Conservation (phyloP, 92 coral and sea anemone genomes). For the Epizoanthus illoricatus region DNA sequence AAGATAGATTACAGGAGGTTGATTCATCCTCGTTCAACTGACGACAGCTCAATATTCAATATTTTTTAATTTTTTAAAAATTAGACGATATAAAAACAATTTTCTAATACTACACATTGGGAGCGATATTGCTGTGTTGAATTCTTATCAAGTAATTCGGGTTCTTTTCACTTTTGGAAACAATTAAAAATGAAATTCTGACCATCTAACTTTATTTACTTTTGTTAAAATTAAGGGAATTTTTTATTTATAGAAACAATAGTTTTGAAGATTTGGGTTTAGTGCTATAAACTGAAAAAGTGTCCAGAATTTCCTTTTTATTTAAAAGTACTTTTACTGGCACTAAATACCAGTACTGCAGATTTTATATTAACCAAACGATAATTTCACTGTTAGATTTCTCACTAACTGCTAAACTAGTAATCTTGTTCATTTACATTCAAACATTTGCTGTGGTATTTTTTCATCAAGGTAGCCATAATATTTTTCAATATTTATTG, state of each 20-base stretch:
- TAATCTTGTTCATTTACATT: neutral
- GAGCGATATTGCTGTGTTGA: too few relatives aligned
- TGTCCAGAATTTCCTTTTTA: neutral
- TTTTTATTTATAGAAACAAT: neutral
- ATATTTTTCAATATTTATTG: neutral
- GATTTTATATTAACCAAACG: neutral
- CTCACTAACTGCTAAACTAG: neutral
- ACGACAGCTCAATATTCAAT: neutral
- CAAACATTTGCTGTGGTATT: slow-evolving; percentile 10
- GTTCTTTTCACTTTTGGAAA: too few relatives aligned
- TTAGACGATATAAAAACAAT: too few relatives aligned
- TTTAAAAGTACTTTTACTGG: neutral
- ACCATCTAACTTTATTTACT: too few relatives aligned
- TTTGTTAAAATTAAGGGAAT: too few relatives aligned
- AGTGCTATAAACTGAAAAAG: neutral
- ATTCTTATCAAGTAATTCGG: too few relatives aligned
- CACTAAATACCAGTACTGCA: too few relatives aligned
- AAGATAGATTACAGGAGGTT: neutral
- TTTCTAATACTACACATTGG: too few relatives aligned
- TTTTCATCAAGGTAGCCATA: neutral
- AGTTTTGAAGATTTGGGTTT: too few relatives aligned
- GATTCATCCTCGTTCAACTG: neutral
- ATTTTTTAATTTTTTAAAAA: neutral
- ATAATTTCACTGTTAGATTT: neutral
- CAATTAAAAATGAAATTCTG: too few relatives aligned